Evolutionary conservation across 2,113 vertebrate genomes (phyloP).

Genomic region (Alethe diademata): DNA sequence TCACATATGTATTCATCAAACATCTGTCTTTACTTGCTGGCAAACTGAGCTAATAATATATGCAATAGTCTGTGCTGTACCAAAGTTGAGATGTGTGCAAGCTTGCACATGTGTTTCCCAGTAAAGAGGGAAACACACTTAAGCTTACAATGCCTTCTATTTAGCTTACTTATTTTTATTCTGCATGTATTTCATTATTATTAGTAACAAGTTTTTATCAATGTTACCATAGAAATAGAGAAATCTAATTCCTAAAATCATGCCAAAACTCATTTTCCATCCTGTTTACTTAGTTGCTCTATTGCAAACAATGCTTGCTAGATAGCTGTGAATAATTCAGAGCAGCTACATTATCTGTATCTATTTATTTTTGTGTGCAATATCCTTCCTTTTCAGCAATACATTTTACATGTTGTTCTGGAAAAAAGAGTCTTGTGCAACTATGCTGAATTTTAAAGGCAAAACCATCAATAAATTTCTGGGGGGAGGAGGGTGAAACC

Average conservation of each 20-base stretch:
- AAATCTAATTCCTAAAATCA: neutral
- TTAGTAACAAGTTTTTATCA: neutral
- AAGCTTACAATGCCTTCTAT: neutral
- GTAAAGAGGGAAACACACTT: neutral
- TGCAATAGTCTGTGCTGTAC: neutral
- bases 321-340: neutral
- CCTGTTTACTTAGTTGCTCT: neutral
- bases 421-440: neutral
- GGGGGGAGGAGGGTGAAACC: neutral
- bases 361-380: neutral
- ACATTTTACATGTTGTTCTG: neutral
- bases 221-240: slow-evolving; percentile 10
- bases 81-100: neutral
- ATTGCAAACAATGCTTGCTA: neutral
- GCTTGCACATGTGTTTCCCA: neutral
- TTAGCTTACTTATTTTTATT: neutral
- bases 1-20: neutral
- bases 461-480: neutral
- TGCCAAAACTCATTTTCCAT: slow-evolving; percentile 1
- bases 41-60: neutral
- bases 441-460: neutral
- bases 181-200: neutral
- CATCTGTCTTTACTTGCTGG: neutral
- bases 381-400: neutral
- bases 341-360: neutral